Conservation (phyloP, 2,888 invertebrate species). For the Acronicta alni region DNA sequence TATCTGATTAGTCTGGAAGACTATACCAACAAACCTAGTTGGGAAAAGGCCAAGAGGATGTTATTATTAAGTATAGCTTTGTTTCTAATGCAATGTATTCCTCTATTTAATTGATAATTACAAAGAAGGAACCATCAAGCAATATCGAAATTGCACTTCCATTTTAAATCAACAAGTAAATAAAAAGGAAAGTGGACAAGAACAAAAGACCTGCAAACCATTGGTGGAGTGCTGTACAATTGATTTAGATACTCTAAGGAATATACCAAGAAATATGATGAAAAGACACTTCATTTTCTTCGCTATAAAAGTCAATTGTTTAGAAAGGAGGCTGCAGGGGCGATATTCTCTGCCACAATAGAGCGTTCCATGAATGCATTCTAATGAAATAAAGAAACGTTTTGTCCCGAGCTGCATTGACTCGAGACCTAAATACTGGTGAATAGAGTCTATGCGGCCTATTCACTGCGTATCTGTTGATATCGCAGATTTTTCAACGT, state of each 20-base stretch:
- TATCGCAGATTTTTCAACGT: constrained; percentile 50
- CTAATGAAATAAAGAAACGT: constrained; percentile 83
- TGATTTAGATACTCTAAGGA: constrained; percentile 43
- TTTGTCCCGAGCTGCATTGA: constrained; percentile 72
- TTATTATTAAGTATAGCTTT: too few relatives aligned
- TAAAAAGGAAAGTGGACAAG: constrained; percentile 23
- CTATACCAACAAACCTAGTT: too few relatives aligned
- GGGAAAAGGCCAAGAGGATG: too few relatives aligned
- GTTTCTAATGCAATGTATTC: too few relatives aligned
- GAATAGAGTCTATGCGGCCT: constrained; percentile 59
- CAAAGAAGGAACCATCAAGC: too few relatives aligned
- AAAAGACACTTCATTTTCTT: constrained; percentile 57
- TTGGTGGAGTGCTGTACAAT: constrained; percentile 32
- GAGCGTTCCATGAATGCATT: constrained; percentile 70
- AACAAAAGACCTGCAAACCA: constrained; percentile 33
- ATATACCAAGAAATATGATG: constrained; percentile 48
- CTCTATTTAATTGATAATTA: too few relatives aligned
- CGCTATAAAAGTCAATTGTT: constrained; percentile 62
- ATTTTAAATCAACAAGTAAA: constrained; percentile 28
- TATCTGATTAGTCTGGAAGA: too few relatives aligned
- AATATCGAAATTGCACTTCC: not conserved
- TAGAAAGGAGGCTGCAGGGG: constrained; percentile 62
- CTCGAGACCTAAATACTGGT: constrained; percentile 69
- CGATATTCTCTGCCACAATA: constrained; percentile 65
- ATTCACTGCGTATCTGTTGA: constrained; percentile 65